Conservation (phyloP, 1,140 invertebrate genomes). For the Hestina assimilis region DNA sequence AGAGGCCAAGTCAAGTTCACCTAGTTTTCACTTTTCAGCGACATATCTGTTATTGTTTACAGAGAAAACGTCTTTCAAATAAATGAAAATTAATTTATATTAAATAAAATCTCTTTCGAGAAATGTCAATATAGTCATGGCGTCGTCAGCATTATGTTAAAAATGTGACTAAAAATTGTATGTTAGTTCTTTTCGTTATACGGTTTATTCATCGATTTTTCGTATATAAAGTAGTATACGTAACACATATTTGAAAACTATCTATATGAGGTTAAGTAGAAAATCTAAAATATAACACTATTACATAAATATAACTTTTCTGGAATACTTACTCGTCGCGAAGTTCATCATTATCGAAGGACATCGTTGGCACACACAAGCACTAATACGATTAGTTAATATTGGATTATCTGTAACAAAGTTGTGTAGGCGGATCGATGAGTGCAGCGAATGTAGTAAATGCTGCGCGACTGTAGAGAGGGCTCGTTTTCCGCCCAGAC, state of each 20-base stretch:
- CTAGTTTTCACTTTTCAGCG: constrained; percentile 35
- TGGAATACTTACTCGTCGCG: constrained; percentile 70
- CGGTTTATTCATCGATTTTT: too few relatives aligned
- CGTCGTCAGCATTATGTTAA: too few relatives aligned
- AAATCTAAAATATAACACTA: too few relatives aligned
- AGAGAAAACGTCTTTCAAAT: constrained; percentile 12
- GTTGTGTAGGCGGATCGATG: constrained; percentile 57
- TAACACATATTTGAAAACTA: too few relatives aligned
- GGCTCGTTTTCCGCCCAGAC: constrained; percentile 45
- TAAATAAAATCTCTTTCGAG: too few relatives aligned
- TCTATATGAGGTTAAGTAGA: too few relatives aligned
- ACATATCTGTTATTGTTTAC: constrained; percentile 37
- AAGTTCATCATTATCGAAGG: constrained; percentile 72
- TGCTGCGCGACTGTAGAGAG: constrained; percentile 47
- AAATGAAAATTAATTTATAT: background rate
- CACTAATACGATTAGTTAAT: constrained; percentile 39
- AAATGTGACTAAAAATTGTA: too few relatives aligned
- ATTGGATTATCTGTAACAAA: constrained; percentile 32
- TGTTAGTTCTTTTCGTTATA: too few relatives aligned
- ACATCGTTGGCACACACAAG: constrained; percentile 54
- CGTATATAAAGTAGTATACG: too few relatives aligned
- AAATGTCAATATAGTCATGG: too few relatives aligned
- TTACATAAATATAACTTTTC: background rate
- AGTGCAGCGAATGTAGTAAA: constrained; percentile 36
- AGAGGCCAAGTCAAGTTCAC: constrained; percentile 50